These are phyloP conservation scores for Cheumatopsyche charites DNA, from an alignment of 1,140 invertebrate species.

Conservation along the genomic window DNA sequence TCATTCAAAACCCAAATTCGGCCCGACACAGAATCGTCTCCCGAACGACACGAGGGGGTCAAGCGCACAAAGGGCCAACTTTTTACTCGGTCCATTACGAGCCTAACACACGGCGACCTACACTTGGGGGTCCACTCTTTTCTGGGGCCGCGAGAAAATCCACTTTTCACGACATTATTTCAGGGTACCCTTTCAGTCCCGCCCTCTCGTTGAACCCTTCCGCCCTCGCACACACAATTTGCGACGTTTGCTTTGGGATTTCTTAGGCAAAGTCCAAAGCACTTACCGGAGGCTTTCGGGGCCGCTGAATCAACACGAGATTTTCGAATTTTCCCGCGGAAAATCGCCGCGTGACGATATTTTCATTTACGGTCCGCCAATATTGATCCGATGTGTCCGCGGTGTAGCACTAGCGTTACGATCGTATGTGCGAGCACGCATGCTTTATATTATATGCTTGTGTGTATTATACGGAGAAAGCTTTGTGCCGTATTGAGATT, in stretches of 20 bases:
- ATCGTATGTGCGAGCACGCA: too few relatives aligned
- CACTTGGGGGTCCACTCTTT: background rate
- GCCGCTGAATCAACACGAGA: constrained; percentile 20
- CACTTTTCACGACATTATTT: constrained; percentile 24
- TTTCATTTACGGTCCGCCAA: constrained; percentile 20
- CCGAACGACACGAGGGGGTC: too few relatives aligned
- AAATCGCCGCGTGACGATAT: constrained; percentile 18
- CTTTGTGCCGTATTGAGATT: too few relatives aligned
- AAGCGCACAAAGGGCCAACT: background rate
- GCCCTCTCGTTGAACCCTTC: constrained; percentile 37
- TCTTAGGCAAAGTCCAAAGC: constrained; percentile 36
- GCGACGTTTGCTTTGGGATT: constrained; percentile 40
- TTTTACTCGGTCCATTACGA: constrained; percentile 5
- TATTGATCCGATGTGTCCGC: background rate
- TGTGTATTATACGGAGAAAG: too few relatives aligned
- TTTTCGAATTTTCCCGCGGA: constrained; percentile 27
- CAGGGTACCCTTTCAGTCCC: constrained; percentile 7
- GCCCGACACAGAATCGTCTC: too few relatives aligned
- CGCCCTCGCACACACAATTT: constrained; percentile 41
- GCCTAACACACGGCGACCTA: background rate
- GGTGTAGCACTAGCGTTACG: too few relatives aligned
- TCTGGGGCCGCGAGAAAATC: constrained; percentile 9
- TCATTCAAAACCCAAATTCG: too few relatives aligned
- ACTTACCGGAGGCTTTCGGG: background rate
- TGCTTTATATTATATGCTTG: too few relatives aligned